Percentiles rank a stretch among this genome's conserved stretches.
These are phyloP conservation scores for Myotis davidii DNA, from an alignment of 2,113 vertebrate genomes.

Conservation along the genomic window DNA sequence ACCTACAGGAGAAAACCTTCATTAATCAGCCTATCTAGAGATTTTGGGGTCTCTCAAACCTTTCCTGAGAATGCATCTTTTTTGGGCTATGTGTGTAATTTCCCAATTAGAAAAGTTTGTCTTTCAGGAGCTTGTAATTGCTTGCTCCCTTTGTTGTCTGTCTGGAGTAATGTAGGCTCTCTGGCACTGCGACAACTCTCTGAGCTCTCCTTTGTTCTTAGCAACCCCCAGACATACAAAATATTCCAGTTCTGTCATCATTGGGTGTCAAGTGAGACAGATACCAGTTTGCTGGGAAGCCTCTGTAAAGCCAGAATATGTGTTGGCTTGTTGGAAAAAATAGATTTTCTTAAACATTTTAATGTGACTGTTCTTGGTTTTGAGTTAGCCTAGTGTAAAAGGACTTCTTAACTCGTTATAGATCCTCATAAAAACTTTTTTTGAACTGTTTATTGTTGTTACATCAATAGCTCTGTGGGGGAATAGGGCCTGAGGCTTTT, in stretches of 20 bases:
- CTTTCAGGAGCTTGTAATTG: not conserved
- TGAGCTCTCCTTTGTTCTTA: not conserved
- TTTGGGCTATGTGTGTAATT: not conserved
- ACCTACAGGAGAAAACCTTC: not conserved
- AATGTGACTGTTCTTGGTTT: not conserved
- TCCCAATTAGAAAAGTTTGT: not conserved
- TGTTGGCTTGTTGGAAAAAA: not conserved
- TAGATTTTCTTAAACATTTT: not conserved
- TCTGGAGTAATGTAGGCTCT: not conserved
- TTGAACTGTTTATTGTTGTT: not conserved
- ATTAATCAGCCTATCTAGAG: not conserved
- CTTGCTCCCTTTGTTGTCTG: not conserved
- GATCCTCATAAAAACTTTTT: not conserved
- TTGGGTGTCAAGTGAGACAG: not conserved
- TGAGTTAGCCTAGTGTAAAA: not conserved
- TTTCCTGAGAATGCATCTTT: not conserved
- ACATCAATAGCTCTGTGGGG: not conserved
- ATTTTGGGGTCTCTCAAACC: not conserved
- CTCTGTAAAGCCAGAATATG: not conserved
- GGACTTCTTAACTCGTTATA: not conserved
- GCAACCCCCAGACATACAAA: not conserved
- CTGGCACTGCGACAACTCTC: not conserved
- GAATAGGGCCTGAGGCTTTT: not conserved
- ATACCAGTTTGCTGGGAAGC: not conserved
- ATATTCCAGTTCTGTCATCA: not conserved